A percentile compares a stretch with the other conserved stretches of the same genome.
These are phyloP conservation scores for Ceraclea dissimilis DNA, from an alignment of 2,888 invertebrate species.

Conservation along the genomic window DNA sequence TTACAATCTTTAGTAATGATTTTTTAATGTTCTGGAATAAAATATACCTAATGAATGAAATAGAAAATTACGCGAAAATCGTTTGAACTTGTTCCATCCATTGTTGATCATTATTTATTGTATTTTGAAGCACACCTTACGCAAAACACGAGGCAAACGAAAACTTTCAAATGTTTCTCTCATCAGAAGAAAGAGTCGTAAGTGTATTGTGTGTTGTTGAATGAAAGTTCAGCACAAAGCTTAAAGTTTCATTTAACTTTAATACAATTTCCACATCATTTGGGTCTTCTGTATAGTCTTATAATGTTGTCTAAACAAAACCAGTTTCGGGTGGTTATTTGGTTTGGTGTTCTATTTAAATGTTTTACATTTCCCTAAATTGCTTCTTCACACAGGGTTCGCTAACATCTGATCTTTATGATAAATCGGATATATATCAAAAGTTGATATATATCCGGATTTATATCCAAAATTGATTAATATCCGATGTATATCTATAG, in stretches of 20 bases:
- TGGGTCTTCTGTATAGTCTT: constrained; percentile 4
- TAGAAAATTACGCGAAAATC: no score
- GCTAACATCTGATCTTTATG: not conserved
- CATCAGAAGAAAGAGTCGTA: not conserved
- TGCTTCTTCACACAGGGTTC: constrained; percentile 1
- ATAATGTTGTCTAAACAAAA: not conserved
- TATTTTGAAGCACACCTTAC: not conserved
- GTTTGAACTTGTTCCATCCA: not conserved
- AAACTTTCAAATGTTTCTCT: not conserved
- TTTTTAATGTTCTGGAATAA: no score
- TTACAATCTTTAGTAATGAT: no score
- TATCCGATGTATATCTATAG: no score
- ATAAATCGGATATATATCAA: no score
- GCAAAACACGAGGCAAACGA: not conserved
- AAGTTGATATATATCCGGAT: no score
- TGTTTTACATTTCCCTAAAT: constrained; percentile 7
- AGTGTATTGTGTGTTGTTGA: not conserved
- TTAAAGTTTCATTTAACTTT: constrained; percentile 1
- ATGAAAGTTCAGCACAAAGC: constrained; percentile 1
- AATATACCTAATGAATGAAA: no score
- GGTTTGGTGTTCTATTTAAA: constrained; percentile 5
- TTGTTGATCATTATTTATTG: not conserved
- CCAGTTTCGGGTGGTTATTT: not conserved
- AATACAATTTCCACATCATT: constrained; percentile 10
- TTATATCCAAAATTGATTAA: no score